Base-by-base conservation (phyloP, 2,113 vertebrate genomes). In the Polypterus bichir region DNA sequence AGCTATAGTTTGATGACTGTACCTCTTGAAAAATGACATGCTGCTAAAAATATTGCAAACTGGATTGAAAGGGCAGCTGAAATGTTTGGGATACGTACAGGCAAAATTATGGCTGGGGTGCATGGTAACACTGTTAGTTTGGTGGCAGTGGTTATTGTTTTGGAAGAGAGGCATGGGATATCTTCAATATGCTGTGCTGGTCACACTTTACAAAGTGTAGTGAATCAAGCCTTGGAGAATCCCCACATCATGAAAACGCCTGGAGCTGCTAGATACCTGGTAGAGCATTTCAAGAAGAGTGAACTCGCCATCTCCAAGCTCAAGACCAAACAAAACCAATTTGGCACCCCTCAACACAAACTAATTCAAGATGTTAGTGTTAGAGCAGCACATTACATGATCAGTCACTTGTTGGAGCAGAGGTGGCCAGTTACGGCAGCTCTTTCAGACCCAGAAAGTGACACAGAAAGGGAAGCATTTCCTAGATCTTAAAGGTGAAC, bases 21-120 rank as follows among this genome's bases (percentile, higher is more conserved):
- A 59, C 66, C 68, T 59, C 62, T 72, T 47, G 62, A 66, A 46
- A 60, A 68, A 55, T 59, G 68, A 48, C 72, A 70, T 59, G 63
- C 70, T 66, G 66, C 27, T 57, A 57, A 53, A 46, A 66, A 71
- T 10, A 70, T 66, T 10, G 47, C 48, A 9, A 58, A 47, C 62
- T 69, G 65, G 63, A 9, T 71, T 47, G 61, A 74, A 4, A 54
- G 63, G 45, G 46, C 68, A n/a, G 3, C 61, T 4, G 11, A 3
- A n/a, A 68, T 61, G 48, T 65, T 62, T 62, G 48, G 65, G 6
- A 65, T 71, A 5, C 56, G 44, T 2, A 27, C 58, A 9, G 7
- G 4, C 53, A 62, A 67, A 62, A 58, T 62, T 4, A 63, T 62
- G 63, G 58, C 47, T 51, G 57, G 63, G 6, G 64, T 55, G 7